Evolutionary conservation across 1,140 invertebrate species (phyloP).

Genomic region (Matsumurasca onukii): DNA sequence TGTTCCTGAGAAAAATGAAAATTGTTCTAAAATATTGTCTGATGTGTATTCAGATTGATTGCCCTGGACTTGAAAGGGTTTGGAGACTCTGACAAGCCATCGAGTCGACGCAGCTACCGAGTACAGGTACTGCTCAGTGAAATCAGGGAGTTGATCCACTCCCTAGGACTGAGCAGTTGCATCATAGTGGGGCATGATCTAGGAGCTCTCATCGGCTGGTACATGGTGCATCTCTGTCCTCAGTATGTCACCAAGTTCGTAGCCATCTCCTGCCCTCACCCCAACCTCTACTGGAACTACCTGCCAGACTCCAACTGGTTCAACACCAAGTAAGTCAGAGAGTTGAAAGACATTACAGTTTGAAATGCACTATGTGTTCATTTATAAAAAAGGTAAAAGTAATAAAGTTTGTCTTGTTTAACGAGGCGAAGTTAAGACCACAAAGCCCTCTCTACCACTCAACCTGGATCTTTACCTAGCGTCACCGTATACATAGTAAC

Average conservation of each 20-base stretch:
- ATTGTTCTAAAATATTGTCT: too few relatives aligned
- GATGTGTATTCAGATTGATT: slow-evolving; percentile 60
- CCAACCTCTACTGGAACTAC: slow-evolving; percentile 64
- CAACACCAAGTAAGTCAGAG: slow-evolving; percentile 54
- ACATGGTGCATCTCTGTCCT: slow-evolving; percentile 62
- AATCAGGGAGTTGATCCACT: slow-evolving; percentile 65
- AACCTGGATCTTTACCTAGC: too few relatives aligned
- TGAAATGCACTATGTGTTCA: too few relatives aligned
- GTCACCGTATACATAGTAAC: too few relatives aligned
- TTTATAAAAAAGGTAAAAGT: too few relatives aligned
- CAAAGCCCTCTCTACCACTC: too few relatives aligned
- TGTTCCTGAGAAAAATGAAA: too few relatives aligned
- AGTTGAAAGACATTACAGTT: too few relatives aligned
- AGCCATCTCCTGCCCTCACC: slow-evolving; percentile 73
- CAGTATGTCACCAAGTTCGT: slow-evolving; percentile 71
- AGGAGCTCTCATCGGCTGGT: slow-evolving; percentile 75
- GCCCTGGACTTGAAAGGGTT: slow-evolving; percentile 81
- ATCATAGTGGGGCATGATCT: slow-evolving; percentile 79
- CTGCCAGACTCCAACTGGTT: slow-evolving; percentile 54
- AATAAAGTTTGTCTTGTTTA: too few relatives aligned
- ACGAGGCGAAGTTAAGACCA: too few relatives aligned
- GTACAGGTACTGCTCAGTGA: slow-evolving; percentile 65
- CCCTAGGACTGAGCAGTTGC: slow-evolving; percentile 59
- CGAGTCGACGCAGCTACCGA: slow-evolving; percentile 59
- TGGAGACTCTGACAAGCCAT: slow-evolving; percentile 79